Percentiles rank a stretch among this genome's conserved stretches.
These are phyloP conservation scores for Brachypteracias leptosomus DNA, from an alignment of 2,113 vertebrate genomes.

Conservation along the genomic window DNA sequence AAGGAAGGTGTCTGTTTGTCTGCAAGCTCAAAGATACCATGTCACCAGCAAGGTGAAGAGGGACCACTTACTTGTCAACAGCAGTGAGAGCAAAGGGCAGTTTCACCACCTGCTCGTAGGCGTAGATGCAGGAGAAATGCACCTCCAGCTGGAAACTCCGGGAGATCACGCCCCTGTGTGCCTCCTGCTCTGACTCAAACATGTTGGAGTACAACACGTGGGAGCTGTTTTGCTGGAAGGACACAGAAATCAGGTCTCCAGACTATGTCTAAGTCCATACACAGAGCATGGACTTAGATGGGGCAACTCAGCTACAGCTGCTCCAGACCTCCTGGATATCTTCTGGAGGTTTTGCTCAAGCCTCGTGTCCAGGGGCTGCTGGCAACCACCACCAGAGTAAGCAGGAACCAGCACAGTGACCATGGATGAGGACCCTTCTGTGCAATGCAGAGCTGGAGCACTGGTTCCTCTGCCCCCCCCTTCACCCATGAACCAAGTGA, in stretches of 20 bases:
- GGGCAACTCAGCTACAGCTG: not conserved
- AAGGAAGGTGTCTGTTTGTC: not conserved
- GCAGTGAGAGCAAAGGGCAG: constrained; percentile 38
- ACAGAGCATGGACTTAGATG: not conserved
- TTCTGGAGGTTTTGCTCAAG: not conserved
- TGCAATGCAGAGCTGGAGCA: not conserved
- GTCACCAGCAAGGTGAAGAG: not conserved
- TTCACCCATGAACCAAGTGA: not conserved
- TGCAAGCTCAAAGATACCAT: not conserved
- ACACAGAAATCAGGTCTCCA: not conserved
- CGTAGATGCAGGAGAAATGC: constrained; percentile 60
- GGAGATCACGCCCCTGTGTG: not conserved
- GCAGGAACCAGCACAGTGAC: not conserved
- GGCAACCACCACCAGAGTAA: not conserved
- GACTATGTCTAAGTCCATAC: not conserved
- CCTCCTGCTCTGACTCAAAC: not conserved
- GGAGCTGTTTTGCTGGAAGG: constrained; percentile 57
- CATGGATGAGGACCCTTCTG: not conserved
- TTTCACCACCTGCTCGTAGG: constrained; percentile 55
- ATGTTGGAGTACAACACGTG: constrained; percentile 21
- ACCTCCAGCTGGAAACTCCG: constrained; percentile 21
- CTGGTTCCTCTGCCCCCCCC: not conserved
- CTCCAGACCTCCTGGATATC: not conserved
- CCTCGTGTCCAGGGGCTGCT: not conserved
- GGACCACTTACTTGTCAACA: constrained; percentile 53